A percentile compares a stretch with the other conserved stretches of the same genome.
Conservation (phyloP, 1,140 invertebrate genomes). For the Pemphigus obesinymphae region DNA sequence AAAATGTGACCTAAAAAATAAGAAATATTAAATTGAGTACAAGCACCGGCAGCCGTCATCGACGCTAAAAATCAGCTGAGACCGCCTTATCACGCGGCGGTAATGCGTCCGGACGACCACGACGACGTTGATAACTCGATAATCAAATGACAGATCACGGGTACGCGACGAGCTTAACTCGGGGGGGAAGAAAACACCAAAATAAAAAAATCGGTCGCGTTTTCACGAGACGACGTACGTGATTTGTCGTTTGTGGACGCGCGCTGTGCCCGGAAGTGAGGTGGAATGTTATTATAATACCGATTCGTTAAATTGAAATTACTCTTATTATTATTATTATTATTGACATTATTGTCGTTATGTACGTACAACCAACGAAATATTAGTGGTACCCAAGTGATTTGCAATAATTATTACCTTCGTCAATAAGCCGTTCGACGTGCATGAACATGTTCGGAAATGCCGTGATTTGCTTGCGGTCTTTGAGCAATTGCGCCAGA, state of each 20-base stretch:
- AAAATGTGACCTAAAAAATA: constrained; percentile 1
- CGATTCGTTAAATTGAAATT: no score
- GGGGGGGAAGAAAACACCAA: background rate
- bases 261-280: background rate
- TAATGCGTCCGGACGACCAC: background rate
- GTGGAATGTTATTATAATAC: no score
- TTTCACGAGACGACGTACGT: background rate
- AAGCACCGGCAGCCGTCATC: background rate
- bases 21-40: background rate
- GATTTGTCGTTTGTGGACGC: background rate
- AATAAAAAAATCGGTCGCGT: background rate
- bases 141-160: background rate
- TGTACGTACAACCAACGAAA: background rate
- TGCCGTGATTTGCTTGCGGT: constrained; percentile 98
- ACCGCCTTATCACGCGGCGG: background rate
- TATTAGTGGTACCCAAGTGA: background rate
- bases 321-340: background rate
- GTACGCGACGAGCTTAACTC: background rate
- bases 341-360: background rate
- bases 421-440: constrained; percentile 96
- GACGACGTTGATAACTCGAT: background rate
- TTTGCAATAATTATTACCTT: constrained; percentile 66
- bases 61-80: constrained; percentile 20
- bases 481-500: constrained; percentile 98
- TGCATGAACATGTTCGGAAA: constrained; percentile 99